Conservation (phyloP, 2,113 vertebrate genomes). For the Orcinus orca region DNA sequence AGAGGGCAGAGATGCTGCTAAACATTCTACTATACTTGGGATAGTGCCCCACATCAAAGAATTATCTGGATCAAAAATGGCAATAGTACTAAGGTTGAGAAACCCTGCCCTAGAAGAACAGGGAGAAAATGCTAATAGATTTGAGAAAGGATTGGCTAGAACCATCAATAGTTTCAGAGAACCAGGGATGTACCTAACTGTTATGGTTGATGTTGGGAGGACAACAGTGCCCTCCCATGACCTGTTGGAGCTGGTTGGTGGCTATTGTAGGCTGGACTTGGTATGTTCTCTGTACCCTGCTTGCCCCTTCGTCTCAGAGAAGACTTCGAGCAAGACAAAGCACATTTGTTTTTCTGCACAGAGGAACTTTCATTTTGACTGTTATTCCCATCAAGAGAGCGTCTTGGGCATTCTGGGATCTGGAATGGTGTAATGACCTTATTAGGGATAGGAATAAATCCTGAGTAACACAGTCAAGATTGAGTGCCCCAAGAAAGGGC, state of each 20-base stretch:
- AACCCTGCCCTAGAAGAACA: neutral
- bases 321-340: neutral
- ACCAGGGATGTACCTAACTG: neutral
- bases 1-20: neutral
- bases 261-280: neutral
- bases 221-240: fast-evolving
- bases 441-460: neutral
- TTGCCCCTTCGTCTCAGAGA: neutral
- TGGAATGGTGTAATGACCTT: neutral
- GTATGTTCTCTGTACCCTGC: fast-evolving
- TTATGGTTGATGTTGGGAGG: neutral
- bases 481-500: neutral
- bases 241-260: too few species aligned
- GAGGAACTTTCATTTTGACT: neutral
- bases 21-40: neutral
- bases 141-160: neutral
- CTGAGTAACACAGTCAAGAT: neutral
- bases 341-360: neutral
- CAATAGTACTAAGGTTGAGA: neutral
- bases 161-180: neutral
- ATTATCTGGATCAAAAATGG: neutral
- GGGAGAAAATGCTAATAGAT: neutral
- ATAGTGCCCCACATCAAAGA: neutral
- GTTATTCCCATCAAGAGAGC: too few species aligned
- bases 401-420: neutral